phyloP scores from a whole-genome alignment of 2,888 invertebrate genomes.

The Raillietiella orientalis region DNA sequence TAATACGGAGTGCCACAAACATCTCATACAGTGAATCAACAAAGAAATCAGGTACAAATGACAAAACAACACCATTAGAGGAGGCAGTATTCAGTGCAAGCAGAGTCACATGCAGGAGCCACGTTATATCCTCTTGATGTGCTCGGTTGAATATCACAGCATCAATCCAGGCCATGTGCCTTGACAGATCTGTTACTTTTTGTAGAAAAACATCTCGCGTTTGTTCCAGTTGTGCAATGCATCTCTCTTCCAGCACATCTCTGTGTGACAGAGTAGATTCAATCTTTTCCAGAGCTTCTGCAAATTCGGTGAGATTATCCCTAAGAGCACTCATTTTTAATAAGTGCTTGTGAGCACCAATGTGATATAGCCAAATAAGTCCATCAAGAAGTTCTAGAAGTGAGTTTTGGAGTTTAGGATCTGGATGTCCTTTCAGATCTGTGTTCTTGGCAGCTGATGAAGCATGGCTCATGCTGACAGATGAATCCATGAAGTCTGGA shows the following conservation, averaged over 20 bases:
- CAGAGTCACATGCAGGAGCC: conserved; percentile 23
- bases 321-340: conserved; percentile 18
- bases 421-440: too few species aligned
- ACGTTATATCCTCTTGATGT: conserved; percentile 24
- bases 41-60: conserved; percentile 37
- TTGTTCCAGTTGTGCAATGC: too few species aligned
- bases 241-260: conserved; percentile 19
- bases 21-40: conserved; percentile 28
- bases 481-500: too few species aligned
- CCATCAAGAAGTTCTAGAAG: conserved; percentile 28
- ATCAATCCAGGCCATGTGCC: conserved; percentile 34
- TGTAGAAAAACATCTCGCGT: conserved; percentile 24
- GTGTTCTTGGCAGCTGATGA: too few species aligned
- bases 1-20: conserved; percentile 24
- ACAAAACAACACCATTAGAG: conserved; percentile 24
- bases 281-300: conserved; percentile 23
- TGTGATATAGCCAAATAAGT: conserved; percentile 27
- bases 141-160: conserved; percentile 28
- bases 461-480: too few species aligned
- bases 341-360: conserved; percentile 27
- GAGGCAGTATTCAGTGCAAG: conserved; percentile 24
- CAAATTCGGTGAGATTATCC: conserved; percentile 28
- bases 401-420: too few species aligned
- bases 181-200: conserved; percentile 21
- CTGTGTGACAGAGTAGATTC: conserved; percentile 14